Base-by-base conservation (phyloP, 2,888 invertebrate genomes). In the Galeruca laticollis region DNA sequence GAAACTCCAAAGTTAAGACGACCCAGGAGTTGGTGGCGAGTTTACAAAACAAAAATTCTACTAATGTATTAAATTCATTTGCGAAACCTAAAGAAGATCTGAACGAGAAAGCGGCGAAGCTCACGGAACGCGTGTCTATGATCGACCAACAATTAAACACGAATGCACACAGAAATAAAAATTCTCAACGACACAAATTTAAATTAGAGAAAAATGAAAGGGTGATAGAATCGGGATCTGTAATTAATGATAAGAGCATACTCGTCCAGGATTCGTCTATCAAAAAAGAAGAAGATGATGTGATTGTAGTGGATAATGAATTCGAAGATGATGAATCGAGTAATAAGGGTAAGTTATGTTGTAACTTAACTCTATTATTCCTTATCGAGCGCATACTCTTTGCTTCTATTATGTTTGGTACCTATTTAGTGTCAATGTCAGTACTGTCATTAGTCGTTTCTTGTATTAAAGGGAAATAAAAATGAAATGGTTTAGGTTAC, bases 1-100 rank as follows among this genome's bases (percentile, higher is more conserved):
- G 84, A 54, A 88, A 89, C 80, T 89, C 90, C 20, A 89, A 90
- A 80, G 88, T 93, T 57, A 92, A 92, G 85, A 93, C 93, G 31
- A 96, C 95, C 0, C 91, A 93, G 82, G 94, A 96, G 84, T 86
- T 96, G 66, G 87, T 95, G 70, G 93, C 92, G 64, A 92, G 93
- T 84, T 88, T 95, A 77, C 92, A 92, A 85, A 85, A 83, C 62
- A 82, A 84, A 60, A 81, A 81, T 68, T 69, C 73, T 20, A 75
- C 62, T 26, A 71, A 77, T 9, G 71, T 71, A 26, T 65, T 79
- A 33, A 76, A 74, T 65, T 68, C 70, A 15, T 59, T 72, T n/a
- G 60, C 69, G 9, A 79, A 81, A 73, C 79, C 81, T 4, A 82
- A 81, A 61, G 85, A 85, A 73, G 85, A 85, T 79, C 80, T 84